Percentiles rank a stretch among this genome's conserved stretches.
phyloP scores from a whole-genome alignment of 2,888 invertebrate species.

The Aradus depressus region DNA sequence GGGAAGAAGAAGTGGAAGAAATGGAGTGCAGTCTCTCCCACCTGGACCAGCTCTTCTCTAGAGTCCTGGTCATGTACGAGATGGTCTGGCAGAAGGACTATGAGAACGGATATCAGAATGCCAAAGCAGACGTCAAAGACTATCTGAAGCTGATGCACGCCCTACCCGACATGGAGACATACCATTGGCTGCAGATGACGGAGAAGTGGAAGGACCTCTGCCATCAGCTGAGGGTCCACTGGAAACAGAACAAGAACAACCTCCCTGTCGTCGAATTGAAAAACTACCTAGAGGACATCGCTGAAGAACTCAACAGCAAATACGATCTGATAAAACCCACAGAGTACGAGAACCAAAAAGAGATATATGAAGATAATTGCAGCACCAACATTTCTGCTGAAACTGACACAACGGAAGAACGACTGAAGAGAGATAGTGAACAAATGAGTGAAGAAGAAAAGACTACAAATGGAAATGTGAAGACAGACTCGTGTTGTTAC shows the following conservation, averaged over 20 bases:
- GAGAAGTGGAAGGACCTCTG: constrained; percentile 7
- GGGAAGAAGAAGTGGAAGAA: neutral
- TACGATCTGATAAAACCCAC: no score
- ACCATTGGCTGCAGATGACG: constrained; percentile 15
- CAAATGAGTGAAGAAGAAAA: no score
- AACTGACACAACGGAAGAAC: no score
- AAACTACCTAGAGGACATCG: neutral
- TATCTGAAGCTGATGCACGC: constrained; percentile 31
- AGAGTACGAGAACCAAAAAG: no score
- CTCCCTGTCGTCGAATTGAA: no score
- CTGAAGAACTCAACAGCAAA: no score
- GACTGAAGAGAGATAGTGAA: no score
- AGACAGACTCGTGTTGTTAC: no score
- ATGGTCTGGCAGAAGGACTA: constrained; percentile 36
- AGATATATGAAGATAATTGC: no score
- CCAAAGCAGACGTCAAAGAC: constrained; percentile 29
- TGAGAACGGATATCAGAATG: constrained; percentile 34
- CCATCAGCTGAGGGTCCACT: neutral
- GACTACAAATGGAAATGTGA: no score
- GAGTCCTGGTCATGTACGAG: constrained; percentile 30
- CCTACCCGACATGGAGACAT: constrained; percentile 33
- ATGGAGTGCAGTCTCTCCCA: neutral
- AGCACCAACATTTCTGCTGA: no score
- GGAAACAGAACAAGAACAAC: neutral
- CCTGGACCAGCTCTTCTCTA: constrained; percentile 1